phyloP scores from a whole-genome alignment of 2,113 vertebrate species.

The Collichthys lucidus region DNA sequence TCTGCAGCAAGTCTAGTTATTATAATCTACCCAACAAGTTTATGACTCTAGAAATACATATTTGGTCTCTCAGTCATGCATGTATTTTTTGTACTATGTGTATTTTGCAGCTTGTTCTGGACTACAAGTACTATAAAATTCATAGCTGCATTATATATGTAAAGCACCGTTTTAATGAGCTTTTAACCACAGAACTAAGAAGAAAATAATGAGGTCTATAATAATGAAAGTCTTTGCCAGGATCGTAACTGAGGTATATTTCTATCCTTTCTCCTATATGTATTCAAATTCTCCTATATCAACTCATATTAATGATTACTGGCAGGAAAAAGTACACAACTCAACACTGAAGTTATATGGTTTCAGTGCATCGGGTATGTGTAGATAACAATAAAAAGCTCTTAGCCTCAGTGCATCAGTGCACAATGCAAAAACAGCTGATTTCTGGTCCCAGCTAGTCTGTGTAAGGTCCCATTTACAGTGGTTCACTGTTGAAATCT shows the following conservation, averaged over 20 bases:
- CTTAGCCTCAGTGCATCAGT: slow-evolving; percentile 4
- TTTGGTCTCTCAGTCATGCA: neutral
- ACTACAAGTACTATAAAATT: neutral
- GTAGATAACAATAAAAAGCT: neutral
- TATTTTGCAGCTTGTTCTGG: neutral
- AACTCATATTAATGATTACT: slow-evolving; percentile 10
- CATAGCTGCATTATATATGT: neutral
- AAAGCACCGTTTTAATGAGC: slow-evolving; percentile 1
- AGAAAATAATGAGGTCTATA: neutral
- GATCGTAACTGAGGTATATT: neutral
- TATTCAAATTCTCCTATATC: neutral
- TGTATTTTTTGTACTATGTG: neutral
- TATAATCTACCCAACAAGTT: neutral
- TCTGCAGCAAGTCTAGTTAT: neutral
- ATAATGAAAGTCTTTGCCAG: slow-evolving; percentile 12
- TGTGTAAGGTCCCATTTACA: slow-evolving; percentile 39
- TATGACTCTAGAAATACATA: neutral
- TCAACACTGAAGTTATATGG: neutral
- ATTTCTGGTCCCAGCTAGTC: slow-evolving; percentile 38
- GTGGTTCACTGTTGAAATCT: slow-evolving; percentile 34
- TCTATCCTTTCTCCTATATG: neutral
- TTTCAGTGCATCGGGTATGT: neutral
- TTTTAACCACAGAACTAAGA: neutral
- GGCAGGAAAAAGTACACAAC: slow-evolving; percentile 20
- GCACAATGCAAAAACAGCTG: slow-evolving; percentile 8